Evolutionary conservation across 2,113 vertebrate species (phyloP).

Genomic region (Chaenocephalus aceratus): DNA sequence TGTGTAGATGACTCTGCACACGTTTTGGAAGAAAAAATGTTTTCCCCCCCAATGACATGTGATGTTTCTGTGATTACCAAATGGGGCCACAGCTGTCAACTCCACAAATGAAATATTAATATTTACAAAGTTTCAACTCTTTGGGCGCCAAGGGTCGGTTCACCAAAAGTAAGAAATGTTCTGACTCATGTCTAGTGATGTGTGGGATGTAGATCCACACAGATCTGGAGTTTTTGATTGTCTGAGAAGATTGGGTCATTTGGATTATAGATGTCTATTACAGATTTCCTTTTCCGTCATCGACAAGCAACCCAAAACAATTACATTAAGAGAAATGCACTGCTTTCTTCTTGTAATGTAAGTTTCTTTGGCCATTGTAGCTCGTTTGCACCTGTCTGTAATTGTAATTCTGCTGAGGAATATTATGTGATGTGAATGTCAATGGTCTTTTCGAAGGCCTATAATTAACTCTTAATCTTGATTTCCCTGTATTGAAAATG

Average conservation of each 20-base stretch:
- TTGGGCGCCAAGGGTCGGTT: background rate
- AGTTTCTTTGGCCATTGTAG: too few species aligned
- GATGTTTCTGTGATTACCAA: constrained; percentile 27
- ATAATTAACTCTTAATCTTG: background rate
- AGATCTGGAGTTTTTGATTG: background rate
- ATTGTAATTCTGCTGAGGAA: background rate
- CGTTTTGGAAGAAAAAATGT: background rate
- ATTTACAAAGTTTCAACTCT: constrained; percentile 20
- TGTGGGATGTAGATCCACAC: background rate
- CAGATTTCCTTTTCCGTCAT: background rate
- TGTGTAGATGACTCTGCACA: constrained; percentile 4
- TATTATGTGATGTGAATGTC: background rate
- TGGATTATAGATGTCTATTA: background rate
- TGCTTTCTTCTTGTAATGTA: too few species aligned
- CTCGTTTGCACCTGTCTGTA: too few species aligned
- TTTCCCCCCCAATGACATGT: background rate
- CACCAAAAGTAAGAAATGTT: background rate
- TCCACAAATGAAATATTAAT: constrained; percentile 18
- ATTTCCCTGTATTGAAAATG: too few species aligned
- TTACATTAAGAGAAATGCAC: too few species aligned
- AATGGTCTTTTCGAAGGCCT: background rate
- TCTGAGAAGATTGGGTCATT: background rate
- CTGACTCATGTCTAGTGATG: background rate
- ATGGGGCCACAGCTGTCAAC: constrained; percentile 24
- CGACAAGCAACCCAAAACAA: too few species aligned